Conservation (phyloP, 2,797 vertebrate species). For the Crenichthys baileyi region DNA sequence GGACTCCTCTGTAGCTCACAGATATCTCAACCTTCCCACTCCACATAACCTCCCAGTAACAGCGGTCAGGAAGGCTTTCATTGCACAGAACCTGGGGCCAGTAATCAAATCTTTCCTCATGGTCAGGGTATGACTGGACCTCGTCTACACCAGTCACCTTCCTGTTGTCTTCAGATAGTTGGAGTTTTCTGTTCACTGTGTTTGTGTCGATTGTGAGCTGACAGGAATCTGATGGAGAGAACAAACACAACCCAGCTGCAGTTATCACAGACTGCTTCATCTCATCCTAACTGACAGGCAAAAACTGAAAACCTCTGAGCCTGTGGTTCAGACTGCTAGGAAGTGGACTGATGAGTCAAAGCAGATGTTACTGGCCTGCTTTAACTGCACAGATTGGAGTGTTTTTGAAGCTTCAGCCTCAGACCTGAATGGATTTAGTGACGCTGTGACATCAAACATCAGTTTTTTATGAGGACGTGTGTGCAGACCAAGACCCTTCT, state of each 20-base stretch:
- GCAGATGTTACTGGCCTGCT: too few species aligned
- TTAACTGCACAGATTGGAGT: too few species aligned
- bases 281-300: too few species aligned
- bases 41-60: slow-evolving; percentile 9
- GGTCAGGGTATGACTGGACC: background rate
- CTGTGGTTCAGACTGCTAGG: too few species aligned
- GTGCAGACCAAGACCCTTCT: too few species aligned
- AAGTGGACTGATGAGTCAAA: too few species aligned
- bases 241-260: background rate
- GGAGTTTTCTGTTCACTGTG: background rate
- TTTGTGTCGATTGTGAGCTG: background rate
- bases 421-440: too few species aligned
- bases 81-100: background rate
- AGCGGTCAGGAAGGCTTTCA: background rate
- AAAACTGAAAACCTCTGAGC: too few species aligned
- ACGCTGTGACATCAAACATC: too few species aligned
- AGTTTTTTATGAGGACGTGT: too few species aligned
- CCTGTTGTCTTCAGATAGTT: too few species aligned
- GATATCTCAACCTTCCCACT: background rate
- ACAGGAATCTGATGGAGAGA: background rate
- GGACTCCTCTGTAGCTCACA: background rate
- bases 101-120: background rate
- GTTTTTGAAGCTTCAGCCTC: too few species aligned
- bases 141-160: background rate
- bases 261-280: background rate